These are phyloP conservation scores for Pterobdella sp. DNA, from an alignment of 2,888 invertebrate species.

Conservation along the genomic window DNA sequence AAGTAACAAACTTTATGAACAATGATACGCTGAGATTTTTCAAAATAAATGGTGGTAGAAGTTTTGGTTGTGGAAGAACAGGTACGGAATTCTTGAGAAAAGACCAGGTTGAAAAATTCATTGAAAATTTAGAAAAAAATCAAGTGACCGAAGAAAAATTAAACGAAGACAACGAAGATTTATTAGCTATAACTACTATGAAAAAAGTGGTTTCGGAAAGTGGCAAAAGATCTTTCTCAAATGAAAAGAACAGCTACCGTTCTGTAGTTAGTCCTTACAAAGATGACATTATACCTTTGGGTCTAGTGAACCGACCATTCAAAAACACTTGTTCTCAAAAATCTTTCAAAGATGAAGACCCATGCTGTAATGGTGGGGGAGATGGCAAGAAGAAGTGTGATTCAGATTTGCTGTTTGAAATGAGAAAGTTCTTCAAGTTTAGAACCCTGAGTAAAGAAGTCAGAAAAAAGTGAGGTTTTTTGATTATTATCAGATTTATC, in stretches of 20 bases:
- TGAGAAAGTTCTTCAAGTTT: conserved; percentile 48
- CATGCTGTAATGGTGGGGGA: not conserved
- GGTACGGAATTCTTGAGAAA: conserved; percentile 1
- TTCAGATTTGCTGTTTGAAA: conserved; percentile 30
- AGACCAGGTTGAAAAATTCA: not conserved
- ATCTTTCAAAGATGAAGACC: not conserved
- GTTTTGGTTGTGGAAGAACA: not conserved
- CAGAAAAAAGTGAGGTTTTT: conserved; percentile 40
- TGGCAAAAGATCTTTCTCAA: not conserved
- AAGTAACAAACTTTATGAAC: not conserved
- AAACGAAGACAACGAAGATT: not conserved
- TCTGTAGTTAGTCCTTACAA: conserved; percentile 29
- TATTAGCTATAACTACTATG: not conserved
- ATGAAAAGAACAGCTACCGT: not conserved
- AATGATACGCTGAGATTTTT: conserved; percentile 15
- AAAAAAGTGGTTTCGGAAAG: not conserved
- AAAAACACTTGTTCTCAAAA: not conserved
- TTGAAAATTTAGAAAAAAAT: not conserved
- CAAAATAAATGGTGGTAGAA: not conserved
- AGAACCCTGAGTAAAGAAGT: conserved; percentile 43
- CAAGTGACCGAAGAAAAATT: not conserved
- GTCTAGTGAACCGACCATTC: conserved; percentile 38
- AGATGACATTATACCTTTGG: conserved; percentile 47
- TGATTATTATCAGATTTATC: too few relatives aligned
- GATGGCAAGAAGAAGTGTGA: not conserved